Conservation (phyloP, 2,797 vertebrate species). For the Microctenopoma steveboyesi region DNA sequence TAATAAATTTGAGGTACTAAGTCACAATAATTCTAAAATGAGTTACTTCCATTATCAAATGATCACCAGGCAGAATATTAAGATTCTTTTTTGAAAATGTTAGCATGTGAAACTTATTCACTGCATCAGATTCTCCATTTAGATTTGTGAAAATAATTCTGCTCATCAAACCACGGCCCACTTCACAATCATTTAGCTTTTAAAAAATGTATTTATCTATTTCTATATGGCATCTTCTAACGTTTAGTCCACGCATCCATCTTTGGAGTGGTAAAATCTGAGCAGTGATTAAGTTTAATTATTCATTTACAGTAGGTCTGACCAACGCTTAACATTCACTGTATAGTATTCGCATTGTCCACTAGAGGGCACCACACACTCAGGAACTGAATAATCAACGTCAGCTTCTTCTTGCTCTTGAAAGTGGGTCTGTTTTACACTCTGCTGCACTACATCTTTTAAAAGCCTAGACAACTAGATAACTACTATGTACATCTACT, state of each 20-base stretch:
- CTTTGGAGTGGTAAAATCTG: slow-evolving; percentile 41
- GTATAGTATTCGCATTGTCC: slow-evolving; percentile 63
- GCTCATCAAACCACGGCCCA: slow-evolving; percentile 36
- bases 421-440: slow-evolving; percentile 58
- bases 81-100: slow-evolving; percentile 34
- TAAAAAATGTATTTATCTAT: slow-evolving; percentile 8
- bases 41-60: slow-evolving; percentile 34
- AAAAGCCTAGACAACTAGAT: slow-evolving; percentile 67
- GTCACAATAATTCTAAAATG: slow-evolving; percentile 62
- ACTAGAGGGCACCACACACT: slow-evolving; percentile 66
- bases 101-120: slow-evolving; percentile 48
- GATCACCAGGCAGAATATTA: slow-evolving; percentile 37
- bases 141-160: slow-evolving; percentile 11
- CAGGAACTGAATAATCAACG: slow-evolving; percentile 16
- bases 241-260: not conserved
- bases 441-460: slow-evolving; percentile 56
- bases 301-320: slow-evolving; percentile 49
- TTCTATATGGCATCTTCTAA: slow-evolving; percentile 21
- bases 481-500: slow-evolving; percentile 77
- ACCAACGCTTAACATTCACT: slow-evolving; percentile 61
- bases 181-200: slow-evolving; percentile 14
- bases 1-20: slow-evolving; percentile 66
- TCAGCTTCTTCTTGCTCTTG: slow-evolving; percentile 18
- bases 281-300: slow-evolving; percentile 49
- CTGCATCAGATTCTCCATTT: slow-evolving; percentile 34